Conservation (phyloP, 2,797 vertebrate species). For the Ctenopoma kingsleyae region DNA sequence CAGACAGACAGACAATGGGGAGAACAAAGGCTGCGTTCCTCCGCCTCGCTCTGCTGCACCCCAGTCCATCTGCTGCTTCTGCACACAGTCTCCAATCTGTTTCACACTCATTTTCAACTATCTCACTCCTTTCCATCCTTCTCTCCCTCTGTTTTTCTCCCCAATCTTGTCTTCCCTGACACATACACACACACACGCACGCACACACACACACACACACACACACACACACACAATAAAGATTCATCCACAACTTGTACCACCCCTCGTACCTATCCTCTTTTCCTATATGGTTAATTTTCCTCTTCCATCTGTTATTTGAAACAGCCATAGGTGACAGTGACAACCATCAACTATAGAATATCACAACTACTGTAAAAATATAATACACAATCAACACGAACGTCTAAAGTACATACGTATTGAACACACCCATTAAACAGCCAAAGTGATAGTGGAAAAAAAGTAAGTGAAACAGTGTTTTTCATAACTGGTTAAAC, state of each 20-base stretch:
- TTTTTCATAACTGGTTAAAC: too few relatives aligned
- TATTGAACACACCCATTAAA: too few relatives aligned
- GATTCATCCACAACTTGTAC: constrained; percentile 49
- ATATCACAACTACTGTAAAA: not conserved
- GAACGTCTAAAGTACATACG: too few relatives aligned
- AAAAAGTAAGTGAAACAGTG: too few relatives aligned
- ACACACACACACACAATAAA: not conserved
- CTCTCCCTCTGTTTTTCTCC: constrained; percentile 31
- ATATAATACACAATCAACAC: not conserved
- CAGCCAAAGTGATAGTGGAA: too few relatives aligned
- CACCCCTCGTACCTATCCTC: constrained; percentile 31
- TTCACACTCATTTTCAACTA: constrained; percentile 75
- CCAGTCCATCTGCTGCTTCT: constrained; percentile 78
- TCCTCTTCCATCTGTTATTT: constrained; percentile 48
- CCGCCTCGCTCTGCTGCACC: constrained; percentile 72
- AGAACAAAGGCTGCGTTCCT: constrained; percentile 80
- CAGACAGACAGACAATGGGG: constrained; percentile 43
- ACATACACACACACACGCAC: constrained; percentile 2
- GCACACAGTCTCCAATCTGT: constrained; percentile 69
- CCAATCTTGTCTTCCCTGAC: constrained; percentile 30
- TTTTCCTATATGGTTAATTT: constrained; percentile 31
- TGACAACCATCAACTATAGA: constrained; percentile 15
- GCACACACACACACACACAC: not conserved
- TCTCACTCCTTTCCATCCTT: constrained; percentile 53
- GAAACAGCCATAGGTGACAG: constrained; percentile 20